These are phyloP conservation scores for Notamacropus eugenii DNA, from an alignment of 2,797 vertebrate genomes.

Conservation along the genomic window DNA sequence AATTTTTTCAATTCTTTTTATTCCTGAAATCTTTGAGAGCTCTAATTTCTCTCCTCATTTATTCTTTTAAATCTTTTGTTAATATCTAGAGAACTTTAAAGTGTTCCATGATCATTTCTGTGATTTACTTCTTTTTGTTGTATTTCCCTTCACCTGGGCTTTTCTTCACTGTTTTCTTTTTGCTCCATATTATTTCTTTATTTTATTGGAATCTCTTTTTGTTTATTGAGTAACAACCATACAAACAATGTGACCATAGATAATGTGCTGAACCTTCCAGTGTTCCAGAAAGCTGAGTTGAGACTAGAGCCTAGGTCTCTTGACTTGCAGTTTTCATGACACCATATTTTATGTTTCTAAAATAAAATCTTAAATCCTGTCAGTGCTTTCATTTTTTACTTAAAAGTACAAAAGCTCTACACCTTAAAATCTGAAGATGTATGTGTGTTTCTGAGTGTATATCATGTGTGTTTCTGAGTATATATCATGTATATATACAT, in stretches of 20 bases:
- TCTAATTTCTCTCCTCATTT: neutral
- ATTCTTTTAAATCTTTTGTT: neutral
- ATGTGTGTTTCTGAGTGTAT: neutral
- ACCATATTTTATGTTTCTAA: neutral
- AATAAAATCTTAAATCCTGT: neutral
- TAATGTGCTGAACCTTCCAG: neutral
- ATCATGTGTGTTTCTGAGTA: neutral
- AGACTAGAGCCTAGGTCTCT: neutral
- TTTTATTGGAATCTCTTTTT: neutral
- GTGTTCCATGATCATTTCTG: neutral
- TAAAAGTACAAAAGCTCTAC: neutral
- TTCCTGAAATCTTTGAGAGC: neutral
- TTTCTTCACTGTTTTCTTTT: neutral
- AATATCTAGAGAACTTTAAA: neutral
- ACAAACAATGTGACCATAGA: neutral
- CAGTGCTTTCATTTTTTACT: neutral
- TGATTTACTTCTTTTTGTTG: neutral
- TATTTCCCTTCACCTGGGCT: neutral
- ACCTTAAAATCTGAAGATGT: neutral
- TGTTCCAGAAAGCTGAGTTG: neutral
- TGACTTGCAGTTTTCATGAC: neutral
- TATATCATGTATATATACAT: neutral
- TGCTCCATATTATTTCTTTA: neutral
- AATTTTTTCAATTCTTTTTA: neutral
- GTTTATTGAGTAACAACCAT: neutral